A percentile compares a stretch with the other conserved stretches of the same genome.
Conservation (phyloP, 1,140 invertebrate species). For the Polypedilum pembai region DNA sequence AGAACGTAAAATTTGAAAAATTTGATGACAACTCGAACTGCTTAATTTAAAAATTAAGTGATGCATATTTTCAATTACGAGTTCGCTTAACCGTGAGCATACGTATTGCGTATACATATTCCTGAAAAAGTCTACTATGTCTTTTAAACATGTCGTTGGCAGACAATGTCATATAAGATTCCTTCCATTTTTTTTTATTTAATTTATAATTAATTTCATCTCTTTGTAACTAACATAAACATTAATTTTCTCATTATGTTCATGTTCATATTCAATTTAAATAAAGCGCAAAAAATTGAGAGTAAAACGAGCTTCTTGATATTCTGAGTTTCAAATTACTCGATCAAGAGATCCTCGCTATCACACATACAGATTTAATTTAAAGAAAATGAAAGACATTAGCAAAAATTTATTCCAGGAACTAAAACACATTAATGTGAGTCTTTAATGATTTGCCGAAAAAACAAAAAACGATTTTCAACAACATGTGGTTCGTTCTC, state of each 20-base stretch:
- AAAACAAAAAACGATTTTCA: background rate
- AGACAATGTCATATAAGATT: background rate
- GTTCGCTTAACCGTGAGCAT: background rate
- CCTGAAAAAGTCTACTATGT: background rate
- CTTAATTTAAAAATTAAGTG: conserved; percentile 14
- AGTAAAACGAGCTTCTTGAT: background rate
- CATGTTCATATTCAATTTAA: conserved; percentile 19
- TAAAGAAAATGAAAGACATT: background rate
- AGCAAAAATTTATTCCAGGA: background rate
- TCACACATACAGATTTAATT: background rate
- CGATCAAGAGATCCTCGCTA: background rate
- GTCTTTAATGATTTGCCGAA: background rate
- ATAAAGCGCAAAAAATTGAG: background rate
- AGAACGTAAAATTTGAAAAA: conserved; percentile 14
- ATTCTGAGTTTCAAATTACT: background rate
- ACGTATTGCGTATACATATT: background rate
- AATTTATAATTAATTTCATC: background rate
- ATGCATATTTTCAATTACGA: conserved; percentile 18
- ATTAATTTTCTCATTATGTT: background rate
- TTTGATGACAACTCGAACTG: conserved; percentile 5
- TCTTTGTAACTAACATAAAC: background rate
- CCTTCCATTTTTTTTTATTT: background rate
- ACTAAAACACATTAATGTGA: background rate
- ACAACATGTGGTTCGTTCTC: background rate
- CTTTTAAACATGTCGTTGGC: background rate